Percentiles rank a stretch among this genome's conserved stretches.
phyloP scores from a whole-genome alignment of 2,888 invertebrate genomes.

The Chrysina gloriosa region DNA sequence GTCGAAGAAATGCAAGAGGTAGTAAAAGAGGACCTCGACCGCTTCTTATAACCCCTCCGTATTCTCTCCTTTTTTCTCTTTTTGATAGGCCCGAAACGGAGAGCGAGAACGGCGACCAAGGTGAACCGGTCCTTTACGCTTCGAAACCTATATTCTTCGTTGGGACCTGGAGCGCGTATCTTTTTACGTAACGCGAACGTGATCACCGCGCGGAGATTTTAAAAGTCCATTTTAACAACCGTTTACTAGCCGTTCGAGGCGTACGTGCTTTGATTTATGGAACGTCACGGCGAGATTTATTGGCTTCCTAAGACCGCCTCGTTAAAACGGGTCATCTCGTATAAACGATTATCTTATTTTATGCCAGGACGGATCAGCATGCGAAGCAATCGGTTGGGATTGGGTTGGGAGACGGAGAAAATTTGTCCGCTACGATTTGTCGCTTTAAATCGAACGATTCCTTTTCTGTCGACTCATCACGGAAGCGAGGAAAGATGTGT shows the following conservation, averaged over 20 bases:
- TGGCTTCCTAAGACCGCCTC: slow-evolving; percentile 3
- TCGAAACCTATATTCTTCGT: slow-evolving; percentile 24
- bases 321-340: too few relatives aligned
- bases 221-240: slow-evolving; percentile 25
- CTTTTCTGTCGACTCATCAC: too few relatives aligned
- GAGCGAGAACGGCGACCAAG: slow-evolving; percentile 20
- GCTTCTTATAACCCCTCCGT: neutral
- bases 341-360: too few relatives aligned
- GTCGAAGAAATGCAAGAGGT: neutral
- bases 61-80: neutral
- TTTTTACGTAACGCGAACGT: slow-evolving; percentile 29
- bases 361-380: too few relatives aligned
- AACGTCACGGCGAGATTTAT: slow-evolving; percentile 18
- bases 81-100: slow-evolving; percentile 8
- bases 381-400: too few relatives aligned
- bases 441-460: too few relatives aligned
- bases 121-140: slow-evolving; percentile 33
- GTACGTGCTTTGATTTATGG: slow-evolving; percentile 31
- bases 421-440: too few relatives aligned
- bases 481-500: too few relatives aligned
- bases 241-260: slow-evolving; percentile 17
- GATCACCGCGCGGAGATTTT: slow-evolving; percentile 24
- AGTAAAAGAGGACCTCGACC: neutral
- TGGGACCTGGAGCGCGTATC: neutral
- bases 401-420: too few relatives aligned